phyloP scores from a whole-genome alignment of 2,888 invertebrate species.

The Agrotis puta region DNA sequence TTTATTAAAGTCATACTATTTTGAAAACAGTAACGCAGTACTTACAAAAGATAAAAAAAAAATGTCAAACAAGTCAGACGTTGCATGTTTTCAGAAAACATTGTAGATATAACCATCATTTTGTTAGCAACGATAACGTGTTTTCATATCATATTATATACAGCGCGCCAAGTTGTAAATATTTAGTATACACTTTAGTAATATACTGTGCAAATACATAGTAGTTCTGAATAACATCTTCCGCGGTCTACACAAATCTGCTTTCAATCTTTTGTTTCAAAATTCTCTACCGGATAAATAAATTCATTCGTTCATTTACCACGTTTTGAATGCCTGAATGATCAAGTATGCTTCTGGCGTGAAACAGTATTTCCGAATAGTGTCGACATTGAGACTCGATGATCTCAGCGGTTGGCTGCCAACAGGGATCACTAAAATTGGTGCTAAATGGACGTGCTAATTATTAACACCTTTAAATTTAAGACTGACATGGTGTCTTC shows the following conservation, averaged over 20 bases:
- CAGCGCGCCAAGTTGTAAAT: conserved; percentile 33
- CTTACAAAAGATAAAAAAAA: conserved; percentile 18
- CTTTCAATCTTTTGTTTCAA: conserved; percentile 35
- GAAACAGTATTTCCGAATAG: conserved; percentile 65
- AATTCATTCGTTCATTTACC: conserved; percentile 25
- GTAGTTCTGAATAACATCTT: conserved; percentile 28
- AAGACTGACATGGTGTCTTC: conserved; percentile 41
- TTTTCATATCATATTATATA: conserved; percentile 46
- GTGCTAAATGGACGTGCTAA: conserved; percentile 75
- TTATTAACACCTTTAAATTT: conserved; percentile 64
- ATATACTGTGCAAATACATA: conserved; percentile 37
- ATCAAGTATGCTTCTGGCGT: conserved; percentile 34
- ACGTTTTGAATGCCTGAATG: conserved; percentile 27
- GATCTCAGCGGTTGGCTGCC: conserved; percentile 68
- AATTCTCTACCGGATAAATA: conserved; percentile 23
- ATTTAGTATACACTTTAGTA: conserved; percentile 39
- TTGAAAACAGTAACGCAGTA: conserved; percentile 1
- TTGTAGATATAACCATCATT: conserved; percentile 4
- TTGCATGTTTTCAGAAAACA: not conserved
- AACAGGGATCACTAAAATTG: conserved; percentile 73
- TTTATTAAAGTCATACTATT: conserved; percentile 13
- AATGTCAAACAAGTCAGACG: not conserved
- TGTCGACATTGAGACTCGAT: conserved; percentile 75
- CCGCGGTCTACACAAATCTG: conserved; percentile 25
- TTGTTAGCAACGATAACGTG: conserved; percentile 38